phyloP scores from a whole-genome alignment of 1,140 invertebrate genomes.

The Drosophila aff. region DNA sequence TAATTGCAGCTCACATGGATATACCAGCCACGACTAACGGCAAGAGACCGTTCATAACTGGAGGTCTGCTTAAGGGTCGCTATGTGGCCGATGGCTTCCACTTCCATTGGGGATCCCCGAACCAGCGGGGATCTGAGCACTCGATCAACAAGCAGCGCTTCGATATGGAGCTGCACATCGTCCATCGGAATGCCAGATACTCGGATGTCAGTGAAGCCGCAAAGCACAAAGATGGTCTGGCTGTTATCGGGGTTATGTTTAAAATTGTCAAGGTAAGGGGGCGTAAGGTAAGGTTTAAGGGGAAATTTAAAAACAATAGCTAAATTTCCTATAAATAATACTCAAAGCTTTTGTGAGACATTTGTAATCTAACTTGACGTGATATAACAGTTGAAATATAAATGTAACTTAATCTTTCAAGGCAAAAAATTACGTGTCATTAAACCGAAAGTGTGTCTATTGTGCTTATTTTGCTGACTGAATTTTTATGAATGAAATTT shows the following conservation, averaged over 20 bases:
- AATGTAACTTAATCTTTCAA: background rate
- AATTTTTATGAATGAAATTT: background rate
- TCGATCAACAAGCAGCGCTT: constrained; percentile 53
- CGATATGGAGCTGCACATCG: constrained; percentile 77
- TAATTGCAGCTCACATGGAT: constrained; percentile 78
- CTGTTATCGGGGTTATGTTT: constrained; percentile 71
- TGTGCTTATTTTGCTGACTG: background rate
- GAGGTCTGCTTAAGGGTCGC: constrained; percentile 86
- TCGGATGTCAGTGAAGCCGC: constrained; percentile 45
- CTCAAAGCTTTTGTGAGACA: background rate
- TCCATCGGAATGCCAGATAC: constrained; percentile 68
- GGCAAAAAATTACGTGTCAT: constrained; percentile 18
- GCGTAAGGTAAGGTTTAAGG: too few species aligned
- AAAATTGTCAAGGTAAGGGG: constrained; percentile 58
- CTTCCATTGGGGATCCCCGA: constrained; percentile 88
- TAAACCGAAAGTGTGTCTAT: background rate
- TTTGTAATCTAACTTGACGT: constrained; percentile 3
- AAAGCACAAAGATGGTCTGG: constrained; percentile 57
- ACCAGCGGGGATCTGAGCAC: constrained; percentile 65
- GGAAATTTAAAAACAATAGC: background rate
- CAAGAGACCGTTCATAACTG: constrained; percentile 87
- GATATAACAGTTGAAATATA: constrained; percentile 1
- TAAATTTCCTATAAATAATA: background rate
- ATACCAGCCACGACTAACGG: constrained; percentile 86
- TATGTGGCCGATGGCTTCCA: constrained; percentile 88